A percentile compares a stretch with the other conserved stretches of the same genome.
Evolutionary conservation across 2,888 invertebrate species (phyloP).

Genomic region (Agrotis segetum): DNA sequence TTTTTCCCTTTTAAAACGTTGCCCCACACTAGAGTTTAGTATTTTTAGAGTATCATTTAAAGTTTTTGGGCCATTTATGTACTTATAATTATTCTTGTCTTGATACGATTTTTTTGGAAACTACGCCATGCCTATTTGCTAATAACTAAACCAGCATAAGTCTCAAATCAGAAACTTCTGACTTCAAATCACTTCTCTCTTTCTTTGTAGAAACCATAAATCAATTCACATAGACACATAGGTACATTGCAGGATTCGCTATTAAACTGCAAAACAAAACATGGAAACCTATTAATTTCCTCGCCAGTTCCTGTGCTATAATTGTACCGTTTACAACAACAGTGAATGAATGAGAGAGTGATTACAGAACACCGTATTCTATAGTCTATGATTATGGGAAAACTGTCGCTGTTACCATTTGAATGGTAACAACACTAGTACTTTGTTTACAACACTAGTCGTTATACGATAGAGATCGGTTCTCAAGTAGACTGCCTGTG

Average conservation of each 20-base stretch:
- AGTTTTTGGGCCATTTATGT: no score
- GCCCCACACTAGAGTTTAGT: no score
- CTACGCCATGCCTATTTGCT: not conserved
- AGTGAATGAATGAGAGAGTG: conserved; percentile 29
- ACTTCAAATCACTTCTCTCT: not conserved
- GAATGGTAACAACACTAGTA: conserved; percentile 12
- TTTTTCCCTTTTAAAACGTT: no score
- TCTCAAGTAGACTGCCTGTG: not conserved
- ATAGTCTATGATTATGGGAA: conserved; percentile 36
- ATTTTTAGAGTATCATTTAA: no score
- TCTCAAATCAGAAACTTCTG: not conserved
- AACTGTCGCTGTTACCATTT: conserved; percentile 30
- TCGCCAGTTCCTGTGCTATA: conserved; percentile 3
- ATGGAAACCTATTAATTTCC: conserved; percentile 5
- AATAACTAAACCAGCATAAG: no score
- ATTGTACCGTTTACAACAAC: conserved; percentile 11
- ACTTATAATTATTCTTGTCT: not conserved
- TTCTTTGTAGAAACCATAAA: not conserved
- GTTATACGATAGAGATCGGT: conserved; percentile 18
- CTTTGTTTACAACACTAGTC: conserved; percentile 1
- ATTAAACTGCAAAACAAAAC: conserved; percentile 10
- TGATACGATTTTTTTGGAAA: not conserved
- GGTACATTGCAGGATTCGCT: not conserved
- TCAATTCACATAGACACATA: not conserved
- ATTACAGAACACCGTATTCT: conserved; percentile 26